phyloP scores from a whole-genome alignment of 2,113 vertebrate species.

The Sprattus sprattus region DNA sequence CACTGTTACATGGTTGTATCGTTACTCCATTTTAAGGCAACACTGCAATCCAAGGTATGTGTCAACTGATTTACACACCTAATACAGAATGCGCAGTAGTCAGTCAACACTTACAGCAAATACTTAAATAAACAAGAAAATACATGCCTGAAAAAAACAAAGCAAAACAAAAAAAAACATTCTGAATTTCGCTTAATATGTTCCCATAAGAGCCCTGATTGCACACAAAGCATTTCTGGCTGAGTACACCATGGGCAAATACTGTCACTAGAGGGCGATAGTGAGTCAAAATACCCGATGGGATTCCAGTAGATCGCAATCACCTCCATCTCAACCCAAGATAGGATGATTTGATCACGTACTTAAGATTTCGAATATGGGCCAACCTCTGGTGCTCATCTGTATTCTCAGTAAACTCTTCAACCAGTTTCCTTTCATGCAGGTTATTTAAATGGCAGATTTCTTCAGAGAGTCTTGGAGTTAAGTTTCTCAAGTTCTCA shows the following conservation, averaged over 20 bases:
- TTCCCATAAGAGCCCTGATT: too few species aligned
- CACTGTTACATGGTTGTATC: too few species aligned
- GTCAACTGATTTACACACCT: too few species aligned
- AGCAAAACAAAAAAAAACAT: too few species aligned
- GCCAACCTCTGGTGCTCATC: not conserved
- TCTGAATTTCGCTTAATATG: too few species aligned
- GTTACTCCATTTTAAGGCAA: too few species aligned
- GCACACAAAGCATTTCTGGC: not conserved
- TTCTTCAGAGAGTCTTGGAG: not conserved
- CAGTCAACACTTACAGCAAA: too few species aligned
- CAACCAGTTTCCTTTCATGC: not conserved
- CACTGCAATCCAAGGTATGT: too few species aligned
- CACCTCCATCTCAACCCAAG: not conserved
- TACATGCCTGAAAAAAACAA: too few species aligned
- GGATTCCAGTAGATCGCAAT: not conserved
- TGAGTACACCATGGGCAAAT: not conserved
- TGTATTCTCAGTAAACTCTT: not conserved
- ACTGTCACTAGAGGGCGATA: not conserved
- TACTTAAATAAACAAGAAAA: too few species aligned
- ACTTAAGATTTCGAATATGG: not conserved
- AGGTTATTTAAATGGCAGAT: not conserved
- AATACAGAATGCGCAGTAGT: too few species aligned
- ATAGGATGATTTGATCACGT: not conserved
- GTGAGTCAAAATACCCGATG: not conserved
- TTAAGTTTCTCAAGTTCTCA: not conserved